Evolutionary conservation across 1,140 invertebrate genomes (phyloP), one percentile per base, ranked within the genome.

Genomic region (Ylistrum balloti): DNA sequence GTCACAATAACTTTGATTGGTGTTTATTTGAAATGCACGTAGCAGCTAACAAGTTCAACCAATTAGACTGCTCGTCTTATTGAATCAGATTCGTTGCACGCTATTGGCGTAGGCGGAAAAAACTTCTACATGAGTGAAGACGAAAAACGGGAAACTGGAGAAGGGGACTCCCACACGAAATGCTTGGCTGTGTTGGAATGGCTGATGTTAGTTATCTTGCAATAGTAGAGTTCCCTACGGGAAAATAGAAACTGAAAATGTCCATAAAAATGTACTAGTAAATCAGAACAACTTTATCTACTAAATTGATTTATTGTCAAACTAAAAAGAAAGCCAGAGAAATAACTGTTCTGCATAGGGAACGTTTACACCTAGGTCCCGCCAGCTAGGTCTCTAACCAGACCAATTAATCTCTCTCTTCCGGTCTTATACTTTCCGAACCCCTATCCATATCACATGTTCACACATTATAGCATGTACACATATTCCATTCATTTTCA

Each of bases 161-260:
- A 74, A 74, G 56, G 22, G n/a, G 56, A 28, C 5, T 28, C n/a
- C 22, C 22, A 28, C 56, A 74, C 56, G 56, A n/a, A 74, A 74
- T 28, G 11, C 20, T 74, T 28, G 56, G 5, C n/a, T 74, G 11
- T 74, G n/a, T 74, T 28, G 3, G 56, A n/a, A n/a, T n/a, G 11
- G n/a, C n/a, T 74, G 56, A n/a, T 17, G 56, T 74, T 28, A n/a
- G n/a, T 74, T 74, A 74, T 74, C 56, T 74, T n/a, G 56, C 28
- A 28, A 28, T 11, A 28, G n/a, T 3, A 22, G 56, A 74, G 56
- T 74, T 74, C 56, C 56, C 56, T 7, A 74, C 2, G 56, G 56
- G 56, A n/a, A 74, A 28, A 74, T 74, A 28, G 56, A 74, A 74
- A 74, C 56, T 74, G 56, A 74, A 74, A 74, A 74, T 74, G 56